phyloP scores from a whole-genome alignment of 1,140 invertebrate species.

The Procambarus clarkii region DNA sequence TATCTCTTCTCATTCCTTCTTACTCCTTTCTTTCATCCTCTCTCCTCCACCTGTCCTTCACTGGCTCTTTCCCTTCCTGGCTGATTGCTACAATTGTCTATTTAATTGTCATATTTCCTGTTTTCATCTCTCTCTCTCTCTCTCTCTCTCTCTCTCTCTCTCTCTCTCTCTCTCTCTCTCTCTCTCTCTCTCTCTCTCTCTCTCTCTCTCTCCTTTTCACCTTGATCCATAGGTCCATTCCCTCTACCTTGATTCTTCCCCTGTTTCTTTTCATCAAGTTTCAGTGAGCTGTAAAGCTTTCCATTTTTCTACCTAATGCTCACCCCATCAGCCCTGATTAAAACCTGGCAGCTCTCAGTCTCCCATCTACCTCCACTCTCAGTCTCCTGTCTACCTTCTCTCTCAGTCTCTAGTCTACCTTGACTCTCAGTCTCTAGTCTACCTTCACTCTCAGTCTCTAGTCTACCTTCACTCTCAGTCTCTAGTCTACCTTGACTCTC shows the following conservation, averaged over 20 bases:
- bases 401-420: neutral
- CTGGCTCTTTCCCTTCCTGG: neutral
- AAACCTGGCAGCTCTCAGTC: constrained; percentile 13
- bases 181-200: neutral
- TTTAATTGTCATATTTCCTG: neutral
- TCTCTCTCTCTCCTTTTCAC: neutral
- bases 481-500: neutral
- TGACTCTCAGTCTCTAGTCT: neutral
- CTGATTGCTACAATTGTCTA: too few relatives aligned
- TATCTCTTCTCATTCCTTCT: neutral
- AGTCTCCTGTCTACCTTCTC: neutral
- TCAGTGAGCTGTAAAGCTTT: neutral
- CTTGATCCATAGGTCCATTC: neutral
- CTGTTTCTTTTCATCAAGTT: constrained; percentile 16
- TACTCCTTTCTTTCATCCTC: neutral
- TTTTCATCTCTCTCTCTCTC: too few relatives aligned
- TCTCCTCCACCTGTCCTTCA: neutral
- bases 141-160: neutral
- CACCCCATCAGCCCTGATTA: constrained; percentile 34
- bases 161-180: too few relatives aligned
- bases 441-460: neutral
- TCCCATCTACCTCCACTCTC: neutral
- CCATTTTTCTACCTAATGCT: constrained; percentile 11
- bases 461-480: neutral
- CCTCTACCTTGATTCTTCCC: neutral